Base-by-base conservation (phyloP, 2,888 invertebrate genomes). In the Mesochorus sp. region DNA sequence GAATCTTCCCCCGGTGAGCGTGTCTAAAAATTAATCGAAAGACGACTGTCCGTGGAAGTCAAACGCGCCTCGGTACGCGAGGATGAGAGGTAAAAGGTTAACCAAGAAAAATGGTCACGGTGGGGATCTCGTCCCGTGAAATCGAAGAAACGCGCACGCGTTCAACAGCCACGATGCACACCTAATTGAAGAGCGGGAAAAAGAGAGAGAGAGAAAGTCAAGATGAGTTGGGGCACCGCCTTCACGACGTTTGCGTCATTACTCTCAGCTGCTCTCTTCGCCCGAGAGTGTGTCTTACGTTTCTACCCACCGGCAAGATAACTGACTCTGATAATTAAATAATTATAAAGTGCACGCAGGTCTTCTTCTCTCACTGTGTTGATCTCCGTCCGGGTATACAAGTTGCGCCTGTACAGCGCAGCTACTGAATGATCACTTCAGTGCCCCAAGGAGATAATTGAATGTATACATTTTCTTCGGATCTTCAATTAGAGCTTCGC, bases 91-190 rank as follows among this genome's bases (percentile, higher is more conserved):
- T 85, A 82, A 85, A 85, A 85, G 84, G 85, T 86, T 84, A 84
- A 81, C 57, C 78, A 83, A 28, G 67, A 55, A 39, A 53, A 82
- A 83, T 81, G 51, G n/a, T 21, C 21, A 31, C 73, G 53, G 49
- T 37, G 51, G 28, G 68, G 26, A 62, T 81, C 80, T 78, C 76
- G 71, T 79, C 81, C 85, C 85, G 85, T 85, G 87, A 88, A 88
- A 87, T 87, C 85, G 83, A 80, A 81, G 80, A 82, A 81, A 81
- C 83, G 85, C 82, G 80, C 82, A 80, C 79, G 79, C 78, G 80
- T 80, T 80, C 70, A 80, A 76, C 81, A 81, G 74, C 73, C n/a
- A 14, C 39, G 28, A 42, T 39, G 75, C 73, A 64, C 61, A 68
- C 75, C 80, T 83, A 86, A 86, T 85, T 85, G 83, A 85, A 82